phyloP scores from a whole-genome alignment of 2,113 vertebrate genomes.

The Lagopus leucura region DNA sequence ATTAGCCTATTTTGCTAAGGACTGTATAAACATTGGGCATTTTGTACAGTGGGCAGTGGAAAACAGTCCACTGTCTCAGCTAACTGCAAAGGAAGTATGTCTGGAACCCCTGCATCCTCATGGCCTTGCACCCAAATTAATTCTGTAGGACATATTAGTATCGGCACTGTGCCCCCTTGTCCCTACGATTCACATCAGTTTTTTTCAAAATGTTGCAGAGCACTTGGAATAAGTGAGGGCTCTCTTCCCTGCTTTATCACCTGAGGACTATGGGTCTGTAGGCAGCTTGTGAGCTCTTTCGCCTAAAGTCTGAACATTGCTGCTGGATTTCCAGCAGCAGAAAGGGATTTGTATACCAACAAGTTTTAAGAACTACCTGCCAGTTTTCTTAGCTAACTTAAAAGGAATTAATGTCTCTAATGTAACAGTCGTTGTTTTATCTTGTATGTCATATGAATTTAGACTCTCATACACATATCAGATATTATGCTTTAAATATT shows the following conservation, averaged over 20 bases:
- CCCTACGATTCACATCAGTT: neutral
- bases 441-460: neutral
- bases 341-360: neutral
- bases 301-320: neutral
- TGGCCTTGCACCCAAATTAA: neutral
- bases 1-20: neutral
- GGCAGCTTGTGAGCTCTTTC: neutral
- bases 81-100: neutral
- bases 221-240: neutral
- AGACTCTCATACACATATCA: neutral
- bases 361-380: neutral
- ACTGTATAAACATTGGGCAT: neutral
- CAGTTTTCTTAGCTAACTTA: neutral
- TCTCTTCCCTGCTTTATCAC: neutral
- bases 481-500: slow-evolving; percentile 13
- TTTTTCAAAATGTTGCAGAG: neutral
- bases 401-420: neutral
- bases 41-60: neutral
- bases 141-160: neutral
- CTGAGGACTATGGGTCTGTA: neutral
- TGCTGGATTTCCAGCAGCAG: neutral
- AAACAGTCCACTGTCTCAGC: neutral
- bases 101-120: neutral
- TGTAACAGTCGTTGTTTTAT: neutral
- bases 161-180: neutral